These are phyloP conservation scores for Machaerirhynchus nigripectus DNA, from an alignment of 2,113 vertebrate genomes.

Conservation along the genomic window DNA sequence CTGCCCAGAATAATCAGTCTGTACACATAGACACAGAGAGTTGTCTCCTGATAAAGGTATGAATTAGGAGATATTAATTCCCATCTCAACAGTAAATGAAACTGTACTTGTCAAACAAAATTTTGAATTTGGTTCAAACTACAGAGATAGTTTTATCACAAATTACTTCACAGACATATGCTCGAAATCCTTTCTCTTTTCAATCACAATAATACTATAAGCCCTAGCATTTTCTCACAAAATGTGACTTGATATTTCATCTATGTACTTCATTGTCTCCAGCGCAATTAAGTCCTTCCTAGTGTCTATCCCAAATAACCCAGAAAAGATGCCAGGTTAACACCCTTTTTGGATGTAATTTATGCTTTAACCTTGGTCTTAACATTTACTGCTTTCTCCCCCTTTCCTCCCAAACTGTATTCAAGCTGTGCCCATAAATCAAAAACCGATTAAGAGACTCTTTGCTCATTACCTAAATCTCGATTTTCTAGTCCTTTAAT, in stretches of 20 bases:
- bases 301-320: background rate
- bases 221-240: background rate
- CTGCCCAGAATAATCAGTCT: background rate
- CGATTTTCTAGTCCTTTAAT: background rate
- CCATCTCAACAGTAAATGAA: background rate
- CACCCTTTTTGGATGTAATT: background rate
- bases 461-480: background rate
- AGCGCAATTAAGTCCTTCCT: background rate
- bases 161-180: background rate
- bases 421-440: background rate
- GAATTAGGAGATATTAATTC: background rate
- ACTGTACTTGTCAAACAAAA: background rate
- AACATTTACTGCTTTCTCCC: background rate
- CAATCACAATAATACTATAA: background rate
- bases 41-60: background rate
- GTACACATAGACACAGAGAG: background rate
- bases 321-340: background rate
- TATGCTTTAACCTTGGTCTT: conserved; percentile 5
- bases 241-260: background rate
- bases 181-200: background rate
- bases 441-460: background rate
- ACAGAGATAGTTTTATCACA: background rate
- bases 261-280: background rate
- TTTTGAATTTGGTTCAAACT: background rate
- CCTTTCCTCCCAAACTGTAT: background rate